phyloP scores from a whole-genome alignment of 64 coral and sea anemone genomes.

The Actinia tenebrosa region DNA sequence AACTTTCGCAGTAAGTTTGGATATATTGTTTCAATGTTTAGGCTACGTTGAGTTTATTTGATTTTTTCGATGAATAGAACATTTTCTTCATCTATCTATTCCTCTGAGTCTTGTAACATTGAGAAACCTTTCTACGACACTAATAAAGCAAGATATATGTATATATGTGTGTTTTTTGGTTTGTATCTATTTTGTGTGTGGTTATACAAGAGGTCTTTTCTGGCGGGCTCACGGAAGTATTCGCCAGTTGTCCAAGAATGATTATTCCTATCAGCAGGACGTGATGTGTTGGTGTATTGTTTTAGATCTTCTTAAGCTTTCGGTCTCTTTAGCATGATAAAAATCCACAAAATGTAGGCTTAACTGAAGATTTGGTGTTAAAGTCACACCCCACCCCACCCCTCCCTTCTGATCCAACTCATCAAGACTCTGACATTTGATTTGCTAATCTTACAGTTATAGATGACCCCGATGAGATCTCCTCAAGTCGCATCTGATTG shows the following conservation, averaged over 20 bases:
- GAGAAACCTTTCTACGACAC: not conserved
- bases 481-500: not conserved
- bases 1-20: not conserved
- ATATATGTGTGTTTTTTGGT: not conserved
- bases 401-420: not conserved
- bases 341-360: constrained; percentile 5
- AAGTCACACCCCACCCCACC: not conserved
- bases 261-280: not conserved
- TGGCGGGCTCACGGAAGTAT: not conserved
- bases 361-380: not conserved
- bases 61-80: not conserved
- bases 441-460: constrained; percentile 6
- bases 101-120: no score
- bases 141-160: not conserved
- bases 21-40: not conserved
- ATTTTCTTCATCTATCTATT: no score
- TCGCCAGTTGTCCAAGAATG: not conserved
- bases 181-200: not conserved
- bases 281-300: not conserved
- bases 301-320: not conserved
- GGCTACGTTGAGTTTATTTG: not conserved
- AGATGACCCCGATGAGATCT: constrained; percentile 5
- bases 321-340: not conserved
- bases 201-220: not conserved
- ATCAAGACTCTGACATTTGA: not conserved